Percentiles rank a stretch among this genome's conserved stretches.
These are phyloP conservation scores for Urocynchramus pylzowi DNA, from an alignment of 2,113 vertebrate genomes.

Conservation along the genomic window DNA sequence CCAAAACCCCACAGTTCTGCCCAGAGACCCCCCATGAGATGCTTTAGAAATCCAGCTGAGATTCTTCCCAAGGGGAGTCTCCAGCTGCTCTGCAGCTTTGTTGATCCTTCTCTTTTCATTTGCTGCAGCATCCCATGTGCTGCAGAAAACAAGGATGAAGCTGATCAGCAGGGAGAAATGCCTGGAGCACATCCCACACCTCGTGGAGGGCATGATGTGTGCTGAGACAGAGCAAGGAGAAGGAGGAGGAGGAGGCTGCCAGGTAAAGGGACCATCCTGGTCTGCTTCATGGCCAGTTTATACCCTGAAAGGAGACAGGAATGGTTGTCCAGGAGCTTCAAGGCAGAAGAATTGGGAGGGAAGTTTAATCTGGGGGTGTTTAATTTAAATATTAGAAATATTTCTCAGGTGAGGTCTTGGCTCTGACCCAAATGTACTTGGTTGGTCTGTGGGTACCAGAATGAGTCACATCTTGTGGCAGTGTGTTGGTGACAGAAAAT, in stretches of 20 bases:
- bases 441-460: neutral
- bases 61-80: neutral
- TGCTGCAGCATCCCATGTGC: neutral
- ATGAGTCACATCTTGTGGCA: neutral
- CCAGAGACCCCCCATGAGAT: neutral
- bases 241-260: neutral
- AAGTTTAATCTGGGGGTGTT: neutral
- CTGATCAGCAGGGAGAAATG: conserved; percentile 35
- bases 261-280: conserved; percentile 38
- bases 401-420: neutral
- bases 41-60: neutral
- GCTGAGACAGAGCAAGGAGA: neutral
- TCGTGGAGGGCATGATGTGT: conserved; percentile 51
- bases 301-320: neutral
- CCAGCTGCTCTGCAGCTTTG: neutral
- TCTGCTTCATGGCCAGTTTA: neutral
- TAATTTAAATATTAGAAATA: neutral
- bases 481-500: neutral
- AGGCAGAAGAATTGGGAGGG: neutral
- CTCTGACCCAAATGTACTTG: neutral
- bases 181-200: neutral
- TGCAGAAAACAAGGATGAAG: conserved; percentile 7
- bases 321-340: neutral
- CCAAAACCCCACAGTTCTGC: accelerated
- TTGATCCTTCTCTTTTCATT: neutral